Base-by-base conservation (phyloP, 2,888 invertebrate species). In the Drosophila borealis region DNA sequence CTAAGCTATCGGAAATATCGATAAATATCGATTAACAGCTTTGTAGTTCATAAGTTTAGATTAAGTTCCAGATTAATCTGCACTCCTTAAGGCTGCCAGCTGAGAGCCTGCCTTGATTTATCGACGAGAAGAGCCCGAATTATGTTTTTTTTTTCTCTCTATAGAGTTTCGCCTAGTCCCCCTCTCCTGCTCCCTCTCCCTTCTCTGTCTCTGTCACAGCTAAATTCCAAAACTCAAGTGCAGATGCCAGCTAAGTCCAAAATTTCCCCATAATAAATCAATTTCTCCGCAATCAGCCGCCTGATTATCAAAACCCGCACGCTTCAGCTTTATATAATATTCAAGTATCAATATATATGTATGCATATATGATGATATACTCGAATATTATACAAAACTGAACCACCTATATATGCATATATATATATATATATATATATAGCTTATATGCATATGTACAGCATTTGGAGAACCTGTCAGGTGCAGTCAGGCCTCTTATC, bases 401-500 rank as follows among this genome's bases (percentile, higher is more conserved):
- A 29, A 2, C 29, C 29, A 29, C 8, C 29, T 36, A 33, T 53
- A 14, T 39, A 39, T 14, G 14, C 2, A 50, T 8, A 51, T 51
- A 13, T 8, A 51, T n/a, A 14, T 50, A n/a, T 21, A 11, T 19
- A 42, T 42, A 1, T 4, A 29, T 50, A 48, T 36, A 25, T n/a
- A 29, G 9, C 45, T 25, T 55, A 41, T 45, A 56, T 48, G n/a
- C 14, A 41, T 44, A 50, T 49, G 33, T 34, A 17, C 49, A 33
- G 45, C 68, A 56, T 41, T 8, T 29, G 41, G 4, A 39, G 21
- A 34, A 34, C 39, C n/a, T 19, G 37, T 42, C 33, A 13, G 45
- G 46, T 78, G 78, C 65, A 65, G 59, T 55, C 59, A 48, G 44
- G 48, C 54, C 64, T 63, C 65, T 65, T 65, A 65, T 53, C 53